A percentile compares a stretch with the other conserved stretches of the same genome.
These are phyloP conservation scores for Dolichomitus sp. DNA, from an alignment of 2,888 invertebrate genomes.

Conservation along the genomic window DNA sequence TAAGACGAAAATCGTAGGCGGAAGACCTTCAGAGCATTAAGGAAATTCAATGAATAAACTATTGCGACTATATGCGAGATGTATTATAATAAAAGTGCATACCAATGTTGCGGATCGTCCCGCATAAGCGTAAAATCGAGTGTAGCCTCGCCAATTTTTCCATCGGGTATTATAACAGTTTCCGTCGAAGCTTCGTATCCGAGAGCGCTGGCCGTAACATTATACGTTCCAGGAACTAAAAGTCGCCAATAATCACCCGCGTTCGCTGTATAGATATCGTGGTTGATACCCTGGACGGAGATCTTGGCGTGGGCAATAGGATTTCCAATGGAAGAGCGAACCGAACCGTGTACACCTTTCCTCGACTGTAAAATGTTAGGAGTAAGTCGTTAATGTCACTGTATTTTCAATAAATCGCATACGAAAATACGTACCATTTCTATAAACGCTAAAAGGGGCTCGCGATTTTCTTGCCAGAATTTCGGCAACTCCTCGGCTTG, in stretches of 20 bases:
- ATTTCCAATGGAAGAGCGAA: constrained; percentile 93
- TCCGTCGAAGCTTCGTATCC: constrained; percentile 90
- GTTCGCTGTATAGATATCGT: constrained; percentile 90
- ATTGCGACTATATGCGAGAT: not conserved
- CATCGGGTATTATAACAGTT: constrained; percentile 88
- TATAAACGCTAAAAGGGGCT: constrained; percentile 94
- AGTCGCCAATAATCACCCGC: constrained; percentile 98
- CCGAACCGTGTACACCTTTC: constrained; percentile 94
- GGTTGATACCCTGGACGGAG: constrained; percentile 91
- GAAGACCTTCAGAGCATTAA: constrained; percentile 87
- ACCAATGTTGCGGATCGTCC: constrained; percentile 94
- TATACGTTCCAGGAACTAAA: constrained; percentile 94
- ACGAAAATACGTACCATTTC: constrained; percentile 88
- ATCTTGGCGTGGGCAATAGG: constrained; percentile 92
- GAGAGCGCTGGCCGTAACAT: constrained; percentile 91
- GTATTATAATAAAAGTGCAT: constrained; percentile 44
- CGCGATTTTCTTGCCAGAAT: constrained; percentile 96
- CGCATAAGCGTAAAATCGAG: constrained; percentile 93
- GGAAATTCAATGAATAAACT: constrained; percentile 30
- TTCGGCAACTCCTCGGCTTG: constrained; percentile 89
- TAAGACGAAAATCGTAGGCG: constrained; percentile 92
- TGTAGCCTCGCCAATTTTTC: constrained; percentile 78
- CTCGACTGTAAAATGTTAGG: constrained; percentile 89
- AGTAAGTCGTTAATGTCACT: constrained; percentile 17
- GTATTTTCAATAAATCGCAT: not conserved